Conservation (phyloP, 1,140 invertebrate species). For the Gonioctena quinquepunctata region DNA sequence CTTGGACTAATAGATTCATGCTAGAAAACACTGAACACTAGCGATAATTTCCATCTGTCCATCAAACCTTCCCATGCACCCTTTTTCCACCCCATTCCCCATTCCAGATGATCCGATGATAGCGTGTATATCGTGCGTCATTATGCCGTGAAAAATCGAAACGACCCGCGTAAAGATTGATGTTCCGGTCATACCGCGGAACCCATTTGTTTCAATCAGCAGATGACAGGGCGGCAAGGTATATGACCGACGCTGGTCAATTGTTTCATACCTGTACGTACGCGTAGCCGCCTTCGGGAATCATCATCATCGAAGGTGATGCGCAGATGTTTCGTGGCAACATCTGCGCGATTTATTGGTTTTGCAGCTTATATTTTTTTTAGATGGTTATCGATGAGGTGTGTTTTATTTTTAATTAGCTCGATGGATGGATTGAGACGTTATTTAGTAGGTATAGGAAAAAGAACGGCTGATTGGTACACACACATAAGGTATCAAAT, state of each 20-base stretch:
- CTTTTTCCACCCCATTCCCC: background rate
- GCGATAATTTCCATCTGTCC: too few species aligned
- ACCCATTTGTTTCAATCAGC: slow-evolving; percentile 27
- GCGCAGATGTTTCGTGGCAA: slow-evolving; percentile 28
- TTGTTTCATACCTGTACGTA: slow-evolving; percentile 19
- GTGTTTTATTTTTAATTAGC: background rate
- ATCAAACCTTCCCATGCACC: too few species aligned
- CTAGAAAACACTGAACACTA: too few species aligned
- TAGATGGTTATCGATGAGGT: slow-evolving; percentile 17
- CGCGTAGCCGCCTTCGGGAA: slow-evolving; percentile 8
- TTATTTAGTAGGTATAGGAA: background rate
- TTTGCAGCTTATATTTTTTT: slow-evolving; percentile 12
- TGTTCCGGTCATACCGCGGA: slow-evolving; percentile 6
- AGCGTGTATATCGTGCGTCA: background rate
- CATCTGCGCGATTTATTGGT: slow-evolving; percentile 34
- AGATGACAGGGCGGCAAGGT: slow-evolving; percentile 10
- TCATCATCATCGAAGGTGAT: slow-evolving; percentile 4
- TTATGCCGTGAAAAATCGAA: slow-evolving; percentile 10
- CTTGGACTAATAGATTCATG: too few species aligned
- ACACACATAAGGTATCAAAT: too few species aligned
- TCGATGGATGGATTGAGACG: background rate
- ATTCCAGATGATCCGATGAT: background rate
- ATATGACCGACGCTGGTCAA: background rate
- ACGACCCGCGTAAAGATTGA: slow-evolving; percentile 19
- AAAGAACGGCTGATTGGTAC: too few species aligned